A percentile compares a stretch with the other conserved stretches of the same genome.
Conservation (phyloP, 2,888 invertebrate genomes). For the Lasiommata megera region DNA sequence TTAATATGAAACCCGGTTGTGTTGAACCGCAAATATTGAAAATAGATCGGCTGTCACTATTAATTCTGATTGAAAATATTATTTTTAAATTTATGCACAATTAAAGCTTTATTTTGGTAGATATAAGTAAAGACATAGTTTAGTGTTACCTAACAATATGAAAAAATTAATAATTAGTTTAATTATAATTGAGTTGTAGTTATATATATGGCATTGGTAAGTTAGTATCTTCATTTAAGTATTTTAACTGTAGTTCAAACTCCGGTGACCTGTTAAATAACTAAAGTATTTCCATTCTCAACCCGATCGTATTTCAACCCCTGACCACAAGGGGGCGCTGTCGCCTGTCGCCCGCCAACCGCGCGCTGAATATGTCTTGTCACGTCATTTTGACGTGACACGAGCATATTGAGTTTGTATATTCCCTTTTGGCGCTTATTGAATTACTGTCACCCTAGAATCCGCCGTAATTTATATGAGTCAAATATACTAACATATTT, state of each 20-base stretch:
- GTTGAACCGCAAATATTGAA: too few relatives aligned
- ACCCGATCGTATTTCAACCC: slow-evolving; percentile 27
- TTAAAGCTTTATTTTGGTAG: too few relatives aligned
- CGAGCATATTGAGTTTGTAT: slow-evolving; percentile 53
- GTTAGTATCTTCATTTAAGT: too few relatives aligned
- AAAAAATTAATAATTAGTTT: too few relatives aligned
- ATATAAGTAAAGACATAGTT: too few relatives aligned
- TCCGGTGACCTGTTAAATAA: slow-evolving; percentile 4
- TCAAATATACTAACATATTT: background rate
- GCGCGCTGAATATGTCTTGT: slow-evolving; percentile 32
- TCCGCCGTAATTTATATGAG: slow-evolving; percentile 5
- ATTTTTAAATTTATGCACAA: too few relatives aligned
- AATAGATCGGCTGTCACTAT: too few relatives aligned
- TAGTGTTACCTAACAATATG: too few relatives aligned
- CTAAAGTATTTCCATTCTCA: slow-evolving; percentile 25
- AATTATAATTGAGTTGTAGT: too few relatives aligned
- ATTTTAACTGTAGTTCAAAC: background rate
- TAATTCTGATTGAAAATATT: too few relatives aligned
- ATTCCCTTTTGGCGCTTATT: slow-evolving; percentile 43
- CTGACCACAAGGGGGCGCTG: slow-evolving; percentile 35
- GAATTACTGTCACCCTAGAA: slow-evolving; percentile 25
- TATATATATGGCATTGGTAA: too few relatives aligned
- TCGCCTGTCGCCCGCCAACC: slow-evolving; percentile 28
- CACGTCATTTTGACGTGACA: slow-evolving; percentile 45
- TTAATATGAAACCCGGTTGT: too few relatives aligned